A percentile compares a stretch with the other conserved stretches of the same genome.
These are phyloP conservation scores for human (Homo sapiens) DNA, from an alignment of 2,113 vertebrate species.

Conservation along the genomic window DNA sequence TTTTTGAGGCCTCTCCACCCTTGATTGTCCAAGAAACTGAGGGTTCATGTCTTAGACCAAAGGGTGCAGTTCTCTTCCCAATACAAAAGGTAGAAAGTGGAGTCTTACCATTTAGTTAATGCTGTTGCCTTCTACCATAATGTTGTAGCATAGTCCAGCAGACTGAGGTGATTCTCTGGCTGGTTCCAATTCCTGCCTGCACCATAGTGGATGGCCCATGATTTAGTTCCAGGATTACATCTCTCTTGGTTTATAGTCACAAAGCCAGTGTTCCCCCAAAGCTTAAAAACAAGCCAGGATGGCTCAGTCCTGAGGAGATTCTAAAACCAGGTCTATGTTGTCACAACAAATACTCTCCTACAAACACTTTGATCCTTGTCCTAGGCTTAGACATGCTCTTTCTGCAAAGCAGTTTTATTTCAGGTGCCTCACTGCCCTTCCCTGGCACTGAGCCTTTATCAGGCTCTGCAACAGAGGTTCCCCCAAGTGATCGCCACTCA, in stretches of 20 bases:
- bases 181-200: background rate
- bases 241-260: background rate
- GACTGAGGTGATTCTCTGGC: background rate
- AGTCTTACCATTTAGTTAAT: background rate
- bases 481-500: background rate
- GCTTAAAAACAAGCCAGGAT: background rate
- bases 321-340: background rate
- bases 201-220: background rate
- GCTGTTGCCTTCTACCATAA: background rate
- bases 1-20: background rate
- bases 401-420: slow-evolving; percentile 6
- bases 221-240: background rate
- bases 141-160: background rate
- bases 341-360: background rate
- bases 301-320: background rate
- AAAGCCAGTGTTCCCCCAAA: background rate
- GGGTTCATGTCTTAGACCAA: background rate
- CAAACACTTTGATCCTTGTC: background rate
- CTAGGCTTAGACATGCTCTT: background rate
- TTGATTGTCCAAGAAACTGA: background rate
- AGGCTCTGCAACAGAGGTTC: background rate
- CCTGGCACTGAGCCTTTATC: background rate
- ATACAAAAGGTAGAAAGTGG: background rate
- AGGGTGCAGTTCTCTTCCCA: background rate
- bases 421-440: background rate